Evolutionary conservation across 2,888 invertebrate genomes (phyloP), one percentile per base, ranked within the genome.

Genomic region (Hypomecis atomaria): DNA sequence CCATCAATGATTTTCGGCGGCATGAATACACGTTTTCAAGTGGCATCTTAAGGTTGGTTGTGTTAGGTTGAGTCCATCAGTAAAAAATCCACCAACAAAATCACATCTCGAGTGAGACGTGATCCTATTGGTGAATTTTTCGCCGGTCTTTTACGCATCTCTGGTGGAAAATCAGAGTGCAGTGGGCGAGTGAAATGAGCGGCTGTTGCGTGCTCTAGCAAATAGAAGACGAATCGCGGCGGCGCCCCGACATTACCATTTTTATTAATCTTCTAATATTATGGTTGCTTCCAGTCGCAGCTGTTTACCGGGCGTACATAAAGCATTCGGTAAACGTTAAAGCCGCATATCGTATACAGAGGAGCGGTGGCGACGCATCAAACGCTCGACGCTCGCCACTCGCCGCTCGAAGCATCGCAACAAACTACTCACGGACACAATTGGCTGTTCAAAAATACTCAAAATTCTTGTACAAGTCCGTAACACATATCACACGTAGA

Each of bases 241-340:
- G 74, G 75, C 76, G 79, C 76, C 74, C 79, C 78, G 81, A 79
- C 77, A 81, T 78, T 79, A 80, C 70, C 44, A 44, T 10, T 59
- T 81, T 85, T 88, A 88, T 87, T 85, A 76, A 83, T 79, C 75
- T 78, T 84, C 85, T 85, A 74, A 88, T 83, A 65, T 90, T 83
- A 56, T 90, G 87, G 85, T 93, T 90, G 90, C 91, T 94, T 94
- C 85, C 94, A 94, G 94, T 94, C 94, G 88, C 94, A 94, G 93
- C 94, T 94, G 92, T 94, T 94, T 93, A 93, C 94, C 90, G 94
- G 94, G 90, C 94, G 94, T 92, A 92, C 93, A 83, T 94, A 94
- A 93, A 88, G 77, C 80, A 80, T 83, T 84, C 81, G 73, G 79
- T 84, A 82, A 82, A 78, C 81, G 73, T 86, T 85, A 86, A 77